A percentile compares a stretch with the other conserved stretches of the same genome.
phyloP scores from a whole-genome alignment of 2,113 vertebrate species.

The Lonchura striata region DNA sequence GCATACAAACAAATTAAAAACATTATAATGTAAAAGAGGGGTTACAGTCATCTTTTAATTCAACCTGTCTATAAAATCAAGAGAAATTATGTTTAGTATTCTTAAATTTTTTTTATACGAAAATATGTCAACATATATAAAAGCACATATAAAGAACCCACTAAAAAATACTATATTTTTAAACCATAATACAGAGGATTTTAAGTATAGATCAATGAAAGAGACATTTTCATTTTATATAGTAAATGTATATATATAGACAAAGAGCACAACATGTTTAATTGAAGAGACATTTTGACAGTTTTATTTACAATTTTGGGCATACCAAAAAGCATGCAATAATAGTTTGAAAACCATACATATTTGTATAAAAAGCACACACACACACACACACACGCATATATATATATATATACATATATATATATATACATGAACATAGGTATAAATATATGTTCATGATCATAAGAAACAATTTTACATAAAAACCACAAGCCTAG shows the following conservation, averaged over 20 bases:
- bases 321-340: neutral
- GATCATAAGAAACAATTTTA: neutral
- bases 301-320: slow-evolving; percentile 33
- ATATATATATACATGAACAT: neutral
- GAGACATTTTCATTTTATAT: neutral
- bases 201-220: neutral
- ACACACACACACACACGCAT: neutral
- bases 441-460: neutral
- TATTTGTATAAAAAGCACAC: neutral
- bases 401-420: no score
- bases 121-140: neutral
- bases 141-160: neutral
- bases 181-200: neutral
- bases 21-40: neutral
- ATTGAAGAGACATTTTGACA: slow-evolving; percentile 18
- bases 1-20: neutral
- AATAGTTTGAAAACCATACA: neutral
- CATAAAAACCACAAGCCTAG: neutral
- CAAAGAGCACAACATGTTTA: neutral
- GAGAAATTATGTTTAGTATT: neutral
- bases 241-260: neutral
- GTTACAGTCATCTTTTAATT: neutral
- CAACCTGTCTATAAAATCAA: neutral
- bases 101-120: neutral
- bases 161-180: neutral